Evolutionary conservation across 2,888 invertebrate species (phyloP).

Genomic region (Eucera pruinosa): DNA sequence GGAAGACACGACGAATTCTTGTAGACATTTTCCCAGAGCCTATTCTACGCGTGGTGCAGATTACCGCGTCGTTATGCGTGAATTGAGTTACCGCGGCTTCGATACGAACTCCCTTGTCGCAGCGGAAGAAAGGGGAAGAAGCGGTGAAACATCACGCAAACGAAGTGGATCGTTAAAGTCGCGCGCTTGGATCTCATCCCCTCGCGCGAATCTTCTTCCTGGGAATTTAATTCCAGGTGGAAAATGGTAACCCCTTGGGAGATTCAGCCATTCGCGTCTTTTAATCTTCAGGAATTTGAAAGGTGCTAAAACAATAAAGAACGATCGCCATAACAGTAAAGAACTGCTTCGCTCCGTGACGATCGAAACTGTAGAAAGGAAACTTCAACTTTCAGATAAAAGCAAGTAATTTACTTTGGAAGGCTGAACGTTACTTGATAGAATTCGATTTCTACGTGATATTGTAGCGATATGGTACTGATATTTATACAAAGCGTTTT

Average conservation of each 20-base stretch:
- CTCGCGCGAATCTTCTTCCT: conserved; percentile 16
- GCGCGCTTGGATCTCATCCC: conserved; percentile 22
- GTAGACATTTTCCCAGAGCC: conserved; percentile 12
- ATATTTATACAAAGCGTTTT: too few species aligned
- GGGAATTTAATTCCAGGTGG: conserved; percentile 25
- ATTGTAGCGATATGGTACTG: too few species aligned
- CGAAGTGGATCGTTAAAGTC: conserved; percentile 53
- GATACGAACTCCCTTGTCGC: conserved; percentile 6
- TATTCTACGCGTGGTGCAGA: conserved; percentile 16
- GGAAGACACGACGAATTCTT: background rate
- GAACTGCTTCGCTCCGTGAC: too few species aligned
- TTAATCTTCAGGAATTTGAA: background rate
- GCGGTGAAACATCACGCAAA: conserved; percentile 43
- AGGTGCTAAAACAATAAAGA: too few species aligned
- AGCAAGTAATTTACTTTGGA: too few species aligned
- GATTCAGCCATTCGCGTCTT: background rate
- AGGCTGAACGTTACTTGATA: too few species aligned
- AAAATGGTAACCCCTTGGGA: background rate
- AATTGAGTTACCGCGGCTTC: conserved; percentile 45
- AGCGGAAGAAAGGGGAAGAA: conserved; percentile 26
- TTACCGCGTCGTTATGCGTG: conserved; percentile 49
- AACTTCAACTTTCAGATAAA: too few species aligned
- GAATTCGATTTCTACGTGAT: too few species aligned
- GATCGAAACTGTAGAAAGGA: too few species aligned
- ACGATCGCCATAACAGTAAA: too few species aligned